Evolutionary conservation across 2,113 vertebrate genomes (phyloP), one percentile per base, ranked within the genome.

Genomic region (Gasterosteus aculeatus): DNA sequence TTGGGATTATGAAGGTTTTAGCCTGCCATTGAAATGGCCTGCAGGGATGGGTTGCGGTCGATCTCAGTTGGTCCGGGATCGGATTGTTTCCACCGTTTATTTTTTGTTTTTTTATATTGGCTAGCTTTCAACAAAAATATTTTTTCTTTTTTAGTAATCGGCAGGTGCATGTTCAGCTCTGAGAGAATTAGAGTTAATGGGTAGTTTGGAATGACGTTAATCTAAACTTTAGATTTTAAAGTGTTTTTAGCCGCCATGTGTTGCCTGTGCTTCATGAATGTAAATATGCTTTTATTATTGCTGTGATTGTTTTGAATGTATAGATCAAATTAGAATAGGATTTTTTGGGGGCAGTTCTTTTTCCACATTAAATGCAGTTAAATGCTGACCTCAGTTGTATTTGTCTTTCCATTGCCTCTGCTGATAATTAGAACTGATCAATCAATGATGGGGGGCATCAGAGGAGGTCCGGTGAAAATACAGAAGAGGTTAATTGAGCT

Each of bases 1-100:
- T 76, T 72, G 77, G 86, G 85, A 81, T 85, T 84, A 78, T 35
- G 69, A 80, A 67, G 83, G 64, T 85, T 82, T 88, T 75, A 77
- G 19, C 73, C 69, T 29, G 38, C 80, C 33, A 87, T 91, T 88
- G 82, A 91, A 82, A 84, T 39, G n/a, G 72, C 18, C 51, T 22
- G 5, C 2, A 15, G 74, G 67, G 74, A 67, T 88, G 80, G 73
- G 60, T 69, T 31, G 81, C 76, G 75, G 81, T 85, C 62, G 26
- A 73, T 44, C 68, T 58, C 42, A 26, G 68, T 61, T 57, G 22
- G 51, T 46, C 18, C 6, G 9, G 16, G 60, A 76, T 70, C 18
- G 4, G 76, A 82, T 64, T 66, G 70, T 83, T 79, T 62, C n/a
- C 73, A 69, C 49, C 54, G 38, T 71, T 64, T 75, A 26, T 26